A percentile compares a stretch with the other conserved stretches of the same genome.
phyloP scores from a whole-genome alignment of 2,888 invertebrate genomes.

The Chorisops tibialis region DNA sequence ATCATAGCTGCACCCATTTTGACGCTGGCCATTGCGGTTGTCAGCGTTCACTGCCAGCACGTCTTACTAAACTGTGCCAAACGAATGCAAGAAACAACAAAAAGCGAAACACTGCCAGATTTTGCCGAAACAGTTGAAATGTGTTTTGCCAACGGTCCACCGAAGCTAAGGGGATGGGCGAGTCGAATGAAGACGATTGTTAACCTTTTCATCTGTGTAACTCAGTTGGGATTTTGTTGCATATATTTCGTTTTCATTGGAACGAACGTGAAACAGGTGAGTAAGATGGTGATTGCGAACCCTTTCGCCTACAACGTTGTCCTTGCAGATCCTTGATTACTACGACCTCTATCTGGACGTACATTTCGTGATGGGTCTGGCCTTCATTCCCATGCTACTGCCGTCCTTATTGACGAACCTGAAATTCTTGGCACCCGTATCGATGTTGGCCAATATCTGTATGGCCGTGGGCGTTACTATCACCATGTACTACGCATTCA shows the following conservation, averaged over 20 bases:
- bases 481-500: slow-evolving; percentile 72
- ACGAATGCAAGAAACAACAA: slow-evolving; percentile 61
- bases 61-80: slow-evolving; percentile 75
- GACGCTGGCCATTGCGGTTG: slow-evolving; percentile 73
- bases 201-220: slow-evolving; percentile 84
- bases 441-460: slow-evolving; percentile 73
- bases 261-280: slow-evolving; percentile 74
- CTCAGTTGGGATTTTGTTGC: slow-evolving; percentile 98
- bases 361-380: slow-evolving; percentile 70
- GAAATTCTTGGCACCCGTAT: slow-evolving; percentile 73
- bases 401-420: slow-evolving; percentile 74
- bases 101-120: slow-evolving; percentile 60
- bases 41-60: slow-evolving; percentile 92
- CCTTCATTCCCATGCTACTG: slow-evolving; percentile 68
- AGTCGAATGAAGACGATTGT: slow-evolving; percentile 66
- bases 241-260: slow-evolving; percentile 95
- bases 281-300: slow-evolving; percentile 23
- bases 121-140: slow-evolving; percentile 81
- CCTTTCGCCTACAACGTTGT: too few relatives aligned
- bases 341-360: slow-evolving; percentile 62
- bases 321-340: slow-evolving; percentile 63
- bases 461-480: slow-evolving; percentile 72
- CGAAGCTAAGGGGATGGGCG: slow-evolving; percentile 60
- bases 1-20: slow-evolving; percentile 75
- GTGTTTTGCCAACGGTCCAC: slow-evolving; percentile 75